These are phyloP conservation scores for Perizoma flavofasciatum DNA, from an alignment of 2,888 invertebrate genomes.

Conservation along the genomic window DNA sequence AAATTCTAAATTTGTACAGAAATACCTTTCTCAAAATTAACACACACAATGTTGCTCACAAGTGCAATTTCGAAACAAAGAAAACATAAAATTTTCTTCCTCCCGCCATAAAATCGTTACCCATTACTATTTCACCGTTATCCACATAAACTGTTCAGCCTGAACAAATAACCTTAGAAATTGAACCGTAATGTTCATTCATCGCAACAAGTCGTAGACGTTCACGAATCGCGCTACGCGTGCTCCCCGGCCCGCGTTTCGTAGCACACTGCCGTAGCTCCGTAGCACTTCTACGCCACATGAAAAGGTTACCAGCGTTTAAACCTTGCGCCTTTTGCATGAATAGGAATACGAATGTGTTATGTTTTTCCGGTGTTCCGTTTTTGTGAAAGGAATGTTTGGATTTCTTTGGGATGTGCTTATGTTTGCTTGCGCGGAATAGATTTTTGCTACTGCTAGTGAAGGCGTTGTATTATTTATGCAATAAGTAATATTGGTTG, in stretches of 20 bases:
- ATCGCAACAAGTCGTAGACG: slow-evolving; percentile 50
- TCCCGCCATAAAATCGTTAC: slow-evolving; percentile 7
- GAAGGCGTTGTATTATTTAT: slow-evolving; percentile 5
- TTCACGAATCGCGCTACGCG: slow-evolving; percentile 42
- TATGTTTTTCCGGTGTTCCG: slow-evolving; percentile 67
- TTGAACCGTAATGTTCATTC: slow-evolving; percentile 20
- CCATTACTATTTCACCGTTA: slow-evolving; percentile 11
- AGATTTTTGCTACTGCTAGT: slow-evolving; percentile 21
- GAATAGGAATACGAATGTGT: slow-evolving; percentile 74
- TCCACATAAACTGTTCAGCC: slow-evolving; percentile 21
- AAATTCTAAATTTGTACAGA: no score
- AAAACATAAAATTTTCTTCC: slow-evolving; percentile 4
- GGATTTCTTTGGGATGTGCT: slow-evolving; percentile 56
- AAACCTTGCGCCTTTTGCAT: slow-evolving; percentile 75
- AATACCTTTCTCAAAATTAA: not conserved
- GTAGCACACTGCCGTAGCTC: slow-evolving; percentile 54
- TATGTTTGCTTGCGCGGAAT: slow-evolving; percentile 37
- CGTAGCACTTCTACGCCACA: slow-evolving; percentile 44
- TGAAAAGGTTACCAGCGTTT: slow-evolving; percentile 76
- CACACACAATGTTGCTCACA: slow-evolving; percentile 20
- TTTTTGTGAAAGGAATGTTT: slow-evolving; percentile 71
- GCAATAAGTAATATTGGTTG: slow-evolving; percentile 1
- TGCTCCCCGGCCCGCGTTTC: slow-evolving; percentile 53
- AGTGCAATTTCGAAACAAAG: slow-evolving; percentile 29
- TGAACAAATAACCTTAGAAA: slow-evolving; percentile 7